Evolutionary conservation across 1,140 invertebrate genomes (phyloP), one percentile per base, ranked within the genome.

Genomic region (Arctopsyche grandis): DNA sequence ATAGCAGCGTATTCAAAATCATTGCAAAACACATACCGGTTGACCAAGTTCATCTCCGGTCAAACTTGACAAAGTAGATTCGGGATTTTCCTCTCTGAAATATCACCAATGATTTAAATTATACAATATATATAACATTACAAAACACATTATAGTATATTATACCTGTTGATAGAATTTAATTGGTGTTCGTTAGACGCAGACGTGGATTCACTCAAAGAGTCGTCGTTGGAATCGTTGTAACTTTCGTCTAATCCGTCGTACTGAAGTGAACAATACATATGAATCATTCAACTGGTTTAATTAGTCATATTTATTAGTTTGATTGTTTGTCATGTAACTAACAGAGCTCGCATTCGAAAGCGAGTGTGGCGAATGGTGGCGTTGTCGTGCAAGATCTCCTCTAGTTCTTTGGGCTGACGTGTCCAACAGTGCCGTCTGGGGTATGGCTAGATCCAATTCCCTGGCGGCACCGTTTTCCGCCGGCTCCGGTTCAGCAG

Each of bases 341-440:
- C 89, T 86, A 83, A 93, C 91, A 76, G 92, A 93, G 85, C 91
- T 92, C 80, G 91, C 91, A 84, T 92, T 92, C 83, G 90, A 92
- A 83, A 92, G 87, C 75, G 87, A 87, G 82, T 87, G 86, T 77
- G 86, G 87, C 60, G 86, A 86, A 83, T 88, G 87, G 82, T 86
- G 87, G 52, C 87, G 83, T 87, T 90, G 83, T 84, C 91, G 66
- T 5, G 92, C 96, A 79, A 98, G 88, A 86, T 97, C 96, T 16
- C 95, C 96, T 87, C 97, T 97, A 44, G 93, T 93, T 88, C 96
- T 96, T 82, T 92, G 94, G 10, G 93, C 95, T 9, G 95, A 95
- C 80, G 93, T 95, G 85, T 98, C 96, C 22, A 98, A 89, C 21
- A 98, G 90, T 84, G 93, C 92, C 9, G 91, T 91, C 83, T 91